A percentile compares a stretch with the other conserved stretches of the same genome.
These are phyloP conservation scores for Oryzias javanicus DNA, from an alignment of 2,113 vertebrate species.

Conservation along the genomic window DNA sequence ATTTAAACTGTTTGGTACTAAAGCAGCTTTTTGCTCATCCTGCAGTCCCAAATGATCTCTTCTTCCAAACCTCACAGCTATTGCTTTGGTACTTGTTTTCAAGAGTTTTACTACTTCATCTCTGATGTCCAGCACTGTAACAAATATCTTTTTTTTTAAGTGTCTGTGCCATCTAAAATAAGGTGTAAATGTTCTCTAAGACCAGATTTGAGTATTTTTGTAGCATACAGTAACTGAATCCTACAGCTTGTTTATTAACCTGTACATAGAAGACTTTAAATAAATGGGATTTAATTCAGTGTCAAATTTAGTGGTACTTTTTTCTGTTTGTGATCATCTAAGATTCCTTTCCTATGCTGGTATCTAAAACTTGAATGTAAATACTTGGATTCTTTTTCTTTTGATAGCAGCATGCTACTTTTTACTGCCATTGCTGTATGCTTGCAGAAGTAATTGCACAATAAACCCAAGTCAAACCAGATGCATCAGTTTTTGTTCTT, in stretches of 20 bases:
- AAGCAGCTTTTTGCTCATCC: not conserved
- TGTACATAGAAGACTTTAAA: constrained; percentile 52
- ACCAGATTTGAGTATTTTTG: constrained; percentile 67
- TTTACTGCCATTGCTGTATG: constrained; percentile 70
- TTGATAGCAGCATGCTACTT: constrained; percentile 73
- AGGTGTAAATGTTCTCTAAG: constrained; percentile 60
- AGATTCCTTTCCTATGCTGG: constrained; percentile 38
- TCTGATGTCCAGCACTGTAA: constrained; percentile 50
- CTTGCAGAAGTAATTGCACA: constrained; percentile 74
- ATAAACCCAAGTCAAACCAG: constrained; percentile 72
- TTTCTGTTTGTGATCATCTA: constrained; percentile 40
- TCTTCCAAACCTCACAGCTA: constrained; percentile 9
- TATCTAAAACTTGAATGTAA: constrained; percentile 90
- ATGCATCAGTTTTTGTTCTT: not conserved
- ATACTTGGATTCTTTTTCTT: constrained; percentile 73
- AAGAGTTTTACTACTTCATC: constrained; percentile 35
- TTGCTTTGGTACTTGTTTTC: constrained; percentile 11
- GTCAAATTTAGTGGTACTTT: constrained; percentile 50
- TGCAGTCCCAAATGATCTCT: constrained; percentile 10
- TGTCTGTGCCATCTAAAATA: constrained; percentile 56
- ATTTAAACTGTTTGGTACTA: constrained; percentile 1
- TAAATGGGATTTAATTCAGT: constrained; percentile 29
- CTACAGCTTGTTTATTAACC: constrained; percentile 46
- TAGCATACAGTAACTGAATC: constrained; percentile 35
- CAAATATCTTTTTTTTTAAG: constrained; percentile 15